Evolutionary conservation across 2,113 vertebrate genomes (phyloP), one percentile per base, ranked within the genome.

Genomic region (Sminthopsis crassicaudata): DNA sequence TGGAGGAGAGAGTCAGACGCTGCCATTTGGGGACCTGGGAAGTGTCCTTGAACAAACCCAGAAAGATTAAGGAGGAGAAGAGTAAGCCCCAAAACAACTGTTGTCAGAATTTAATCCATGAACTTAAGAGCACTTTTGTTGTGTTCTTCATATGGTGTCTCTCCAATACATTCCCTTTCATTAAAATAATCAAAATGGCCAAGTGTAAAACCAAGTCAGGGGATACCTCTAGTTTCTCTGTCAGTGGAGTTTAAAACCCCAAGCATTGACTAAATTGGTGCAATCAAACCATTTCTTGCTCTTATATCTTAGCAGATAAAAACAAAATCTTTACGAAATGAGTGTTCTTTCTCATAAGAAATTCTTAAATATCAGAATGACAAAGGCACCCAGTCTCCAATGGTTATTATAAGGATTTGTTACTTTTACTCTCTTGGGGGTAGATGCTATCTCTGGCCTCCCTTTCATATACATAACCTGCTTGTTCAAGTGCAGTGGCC

Each of bases 31-130:
- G n/a, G 19, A 6, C 1, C 67, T 84, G 7, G 0, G 67, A 7
- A 42, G 6, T 23, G 19, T 84, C 42, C 0, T 42, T 8, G 36
- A 23, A 16, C n/a, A 22, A 84, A 84, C 42, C 7, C 60, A 19
- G 4, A 12, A n/a, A 0, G 14, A 16, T n/a, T 7, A 2, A 19
- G 30, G 16, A 10, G 14, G 16, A 76, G 60, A 19, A 36, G 3
- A 36, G 4, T n/a, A 5, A 1, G 4, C 1, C n/a, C 2, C 6
- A 19, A 8, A 3, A 3, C 8, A 11, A 54, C 67, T 22, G 1
- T 2, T 23, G n/a, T 42, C 16, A 42, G 22, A 19, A 42, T 0
- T 19, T 42, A 22, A 84, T 42, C 1, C n/a, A 8, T 2, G 67
- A 84, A 84, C 23, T 84, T 8, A 84, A 84, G 36, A 8, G 0